Percentiles rank a stretch among this genome's conserved stretches.
These are phyloP conservation scores for Triops cancriformis DNA, from an alignment of 1,140 invertebrate species.

Conservation along the genomic window DNA sequence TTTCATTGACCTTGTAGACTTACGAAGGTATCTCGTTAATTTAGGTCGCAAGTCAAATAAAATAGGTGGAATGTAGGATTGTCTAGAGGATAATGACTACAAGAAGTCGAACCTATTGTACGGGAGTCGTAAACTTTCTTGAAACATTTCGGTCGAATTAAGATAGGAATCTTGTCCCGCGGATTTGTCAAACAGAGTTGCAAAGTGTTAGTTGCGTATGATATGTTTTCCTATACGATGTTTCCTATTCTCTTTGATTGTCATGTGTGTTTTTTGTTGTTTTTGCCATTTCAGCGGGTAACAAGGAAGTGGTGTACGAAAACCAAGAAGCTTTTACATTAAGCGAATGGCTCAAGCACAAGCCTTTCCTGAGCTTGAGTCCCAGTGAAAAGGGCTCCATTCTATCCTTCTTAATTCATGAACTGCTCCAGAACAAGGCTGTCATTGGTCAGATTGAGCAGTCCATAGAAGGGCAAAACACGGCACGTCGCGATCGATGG, in stretches of 20 bases:
- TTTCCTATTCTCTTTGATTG: neutral
- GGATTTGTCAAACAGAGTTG: neutral
- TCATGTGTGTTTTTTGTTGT: neutral
- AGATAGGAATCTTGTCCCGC: no score
- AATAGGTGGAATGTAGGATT: no score
- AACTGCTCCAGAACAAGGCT: constrained; percentile 83
- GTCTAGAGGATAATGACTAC: no score
- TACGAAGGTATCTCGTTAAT: no score
- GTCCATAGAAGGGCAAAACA: constrained; percentile 62
- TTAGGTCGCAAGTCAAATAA: no score
- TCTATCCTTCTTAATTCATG: constrained; percentile 83
- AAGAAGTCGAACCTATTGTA: no score
- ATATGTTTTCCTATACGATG: neutral
- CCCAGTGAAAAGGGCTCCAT: constrained; percentile 78
- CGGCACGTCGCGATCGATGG: constrained; percentile 68
- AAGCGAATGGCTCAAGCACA: constrained; percentile 55
- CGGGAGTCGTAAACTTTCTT: no score
- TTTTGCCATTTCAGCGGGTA: neutral
- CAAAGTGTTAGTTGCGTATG: neutral
- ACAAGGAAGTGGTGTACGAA: constrained; percentile 28
- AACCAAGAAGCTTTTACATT: constrained; percentile 48
- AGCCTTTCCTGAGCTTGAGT: constrained; percentile 75
- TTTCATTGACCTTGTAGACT: no score
- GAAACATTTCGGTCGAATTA: no score
- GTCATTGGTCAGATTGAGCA: constrained; percentile 70